Conservation (phyloP, 1,140 invertebrate species). For the Melanaphis sacchari region DNA sequence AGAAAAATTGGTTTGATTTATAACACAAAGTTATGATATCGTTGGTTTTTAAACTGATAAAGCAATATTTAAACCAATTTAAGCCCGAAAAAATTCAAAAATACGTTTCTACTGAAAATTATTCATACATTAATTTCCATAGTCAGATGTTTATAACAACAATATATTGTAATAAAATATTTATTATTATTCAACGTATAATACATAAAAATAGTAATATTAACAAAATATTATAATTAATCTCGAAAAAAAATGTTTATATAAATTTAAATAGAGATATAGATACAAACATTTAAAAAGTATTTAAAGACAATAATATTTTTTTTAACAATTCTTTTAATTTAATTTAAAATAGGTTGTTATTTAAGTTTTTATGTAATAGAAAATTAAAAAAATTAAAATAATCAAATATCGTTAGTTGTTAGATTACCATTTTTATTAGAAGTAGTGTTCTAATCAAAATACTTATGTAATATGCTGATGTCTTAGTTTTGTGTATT, state of each 20-base stretch:
- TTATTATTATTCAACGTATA: background rate
- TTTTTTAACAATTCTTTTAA: no score
- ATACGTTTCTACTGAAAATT: background rate
- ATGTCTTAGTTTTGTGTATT: no score
- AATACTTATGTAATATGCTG: background rate
- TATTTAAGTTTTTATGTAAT: background rate
- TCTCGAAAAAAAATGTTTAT: background rate
- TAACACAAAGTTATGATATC: background rate
- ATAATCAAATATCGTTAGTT: background rate
- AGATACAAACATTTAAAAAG: no score
- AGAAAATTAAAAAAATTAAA: background rate
- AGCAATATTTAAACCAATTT: background rate
- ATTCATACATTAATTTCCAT: background rate
- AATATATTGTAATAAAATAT: no score
- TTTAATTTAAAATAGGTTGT: no score
- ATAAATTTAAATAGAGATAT: no score
- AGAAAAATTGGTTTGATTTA: background rate
- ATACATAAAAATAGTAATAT: background rate
- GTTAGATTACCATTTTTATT: background rate
- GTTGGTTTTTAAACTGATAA: background rate
- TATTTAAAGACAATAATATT: no score
- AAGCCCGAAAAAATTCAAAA: background rate
- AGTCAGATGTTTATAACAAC: background rate
- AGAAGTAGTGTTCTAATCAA: background rate
- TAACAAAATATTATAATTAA: background rate